phyloP scores from a whole-genome alignment of 2,797 vertebrate genomes.

The Ataeniobius toweri region DNA sequence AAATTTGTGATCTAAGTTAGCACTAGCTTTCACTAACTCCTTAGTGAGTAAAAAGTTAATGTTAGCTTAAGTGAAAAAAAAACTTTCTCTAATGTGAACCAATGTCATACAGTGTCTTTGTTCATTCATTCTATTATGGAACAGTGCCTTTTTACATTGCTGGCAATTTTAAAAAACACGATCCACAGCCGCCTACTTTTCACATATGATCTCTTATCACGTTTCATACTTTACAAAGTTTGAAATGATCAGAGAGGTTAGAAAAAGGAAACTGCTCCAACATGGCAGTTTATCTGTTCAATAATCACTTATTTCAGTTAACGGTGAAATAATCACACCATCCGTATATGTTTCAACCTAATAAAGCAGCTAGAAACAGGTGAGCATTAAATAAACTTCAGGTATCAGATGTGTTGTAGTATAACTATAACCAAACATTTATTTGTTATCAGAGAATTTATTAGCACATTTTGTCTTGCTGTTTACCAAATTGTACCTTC shows the following conservation, averaged over 20 bases:
- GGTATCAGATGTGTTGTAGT: conserved; percentile 28
- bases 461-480: conserved; percentile 45
- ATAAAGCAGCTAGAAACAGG: conserved; percentile 10
- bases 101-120: neutral
- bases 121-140: conserved; percentile 25
- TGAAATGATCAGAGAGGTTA: neutral
- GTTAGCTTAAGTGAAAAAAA: neutral
- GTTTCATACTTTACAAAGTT: neutral
- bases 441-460: conserved; percentile 21
- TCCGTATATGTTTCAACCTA: conserved; percentile 18
- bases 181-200: neutral
- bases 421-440: conserved; percentile 14
- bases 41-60: neutral
- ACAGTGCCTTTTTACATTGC: conserved; percentile 64
- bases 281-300: neutral
- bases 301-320: neutral
- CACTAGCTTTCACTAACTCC: no score
- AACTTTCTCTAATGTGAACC: neutral
- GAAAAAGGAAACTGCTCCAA: neutral
- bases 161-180: conserved; percentile 17
- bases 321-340: neutral
- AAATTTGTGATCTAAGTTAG: no score
- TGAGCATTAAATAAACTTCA: conserved; percentile 25
- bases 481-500: conserved; percentile 56
- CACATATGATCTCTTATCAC: neutral